Base-by-base conservation (phyloP, 2,888 invertebrate species). In the Pterostichus niger region DNA sequence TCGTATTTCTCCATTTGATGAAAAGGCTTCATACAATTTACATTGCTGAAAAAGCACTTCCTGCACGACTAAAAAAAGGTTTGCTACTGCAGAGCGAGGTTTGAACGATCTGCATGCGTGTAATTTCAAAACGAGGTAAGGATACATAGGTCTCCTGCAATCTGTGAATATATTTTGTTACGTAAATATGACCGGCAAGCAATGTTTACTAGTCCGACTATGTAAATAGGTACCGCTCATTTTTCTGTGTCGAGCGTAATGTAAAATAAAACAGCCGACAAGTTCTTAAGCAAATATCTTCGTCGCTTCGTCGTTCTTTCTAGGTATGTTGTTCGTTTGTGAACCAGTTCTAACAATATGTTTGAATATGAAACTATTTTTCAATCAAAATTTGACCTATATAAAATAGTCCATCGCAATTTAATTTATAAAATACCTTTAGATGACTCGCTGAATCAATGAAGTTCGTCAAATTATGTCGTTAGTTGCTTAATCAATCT, bases 141-240 rank as follows among this genome's bases (percentile, higher is more conserved):
- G 9, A 13, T 17, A 44, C 35, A 24, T 17, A 40, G 11, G 17
- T 6, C 17, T 46, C 44, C 24, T 24, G n/a, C 31, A 78, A 78
- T 78, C 44, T 61, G 31, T 59, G 40, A 64, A 46, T 61, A 46
- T 64, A 61, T 78, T 78, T 78, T 35, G 64, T 61, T 64, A 61
- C 15, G 78, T 24, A 79, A 79, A 64, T 79, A 79, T 13, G 15
- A 77, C 40, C 13, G 56, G 31, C 52, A 31, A 54, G 54, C 52
- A 31, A 33, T 77, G 46, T 78, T 78, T 59, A 78, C 77, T 13
- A 15, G 49, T 44, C 76, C 24, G 35, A 76, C 46, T 56, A 15
- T 33, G 56, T 17, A 59, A 78, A 78, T 59, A 78, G 77, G 11
- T 40, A 56, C 77, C 44, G 59, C 77, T 78, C 46, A 40, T 79